phyloP scores from a whole-genome alignment of 2,888 invertebrate species.

The Lepidocyrtinus sp. region DNA sequence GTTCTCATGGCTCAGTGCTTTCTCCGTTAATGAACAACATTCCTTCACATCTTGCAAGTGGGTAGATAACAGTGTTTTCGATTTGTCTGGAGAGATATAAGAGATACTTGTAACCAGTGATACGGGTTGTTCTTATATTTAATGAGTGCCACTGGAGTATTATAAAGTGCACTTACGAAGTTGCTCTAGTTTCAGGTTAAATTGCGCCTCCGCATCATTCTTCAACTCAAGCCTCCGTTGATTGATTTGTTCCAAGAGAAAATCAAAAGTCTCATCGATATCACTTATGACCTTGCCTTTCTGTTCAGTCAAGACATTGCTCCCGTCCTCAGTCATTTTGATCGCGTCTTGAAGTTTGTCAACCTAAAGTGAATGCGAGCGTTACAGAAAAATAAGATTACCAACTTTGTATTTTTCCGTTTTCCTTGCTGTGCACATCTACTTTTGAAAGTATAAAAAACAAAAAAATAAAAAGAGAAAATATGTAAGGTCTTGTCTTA shows the following conservation, averaged over 20 bases:
- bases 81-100: constrained; percentile 71
- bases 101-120: not conserved
- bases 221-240: constrained; percentile 63
- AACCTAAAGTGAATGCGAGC: no score
- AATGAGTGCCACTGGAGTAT: not conserved
- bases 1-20: constrained; percentile 73
- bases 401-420: not conserved
- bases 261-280: constrained; percentile 66
- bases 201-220: constrained; percentile 65
- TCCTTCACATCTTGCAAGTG: constrained; percentile 72
- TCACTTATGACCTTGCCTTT: constrained; percentile 64
- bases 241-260: constrained; percentile 65
- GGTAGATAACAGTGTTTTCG: constrained; percentile 70
- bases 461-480: not conserved
- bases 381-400: constrained; percentile 7
- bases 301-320: constrained; percentile 64
- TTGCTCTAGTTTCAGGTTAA: constrained; percentile 65
- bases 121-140: not conserved
- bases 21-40: constrained; percentile 74
- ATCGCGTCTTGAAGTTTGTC: constrained; percentile 69
- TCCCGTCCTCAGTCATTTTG: constrained; percentile 67
- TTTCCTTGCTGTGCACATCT: no score
- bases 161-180: constrained; percentile 61
- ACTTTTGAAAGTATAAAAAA: constrained; percentile 2
- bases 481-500: constrained; percentile 40